Evolutionary conservation across 2,797 vertebrate genomes (phyloP).

Genomic region (Sparidentex hasta): DNA sequence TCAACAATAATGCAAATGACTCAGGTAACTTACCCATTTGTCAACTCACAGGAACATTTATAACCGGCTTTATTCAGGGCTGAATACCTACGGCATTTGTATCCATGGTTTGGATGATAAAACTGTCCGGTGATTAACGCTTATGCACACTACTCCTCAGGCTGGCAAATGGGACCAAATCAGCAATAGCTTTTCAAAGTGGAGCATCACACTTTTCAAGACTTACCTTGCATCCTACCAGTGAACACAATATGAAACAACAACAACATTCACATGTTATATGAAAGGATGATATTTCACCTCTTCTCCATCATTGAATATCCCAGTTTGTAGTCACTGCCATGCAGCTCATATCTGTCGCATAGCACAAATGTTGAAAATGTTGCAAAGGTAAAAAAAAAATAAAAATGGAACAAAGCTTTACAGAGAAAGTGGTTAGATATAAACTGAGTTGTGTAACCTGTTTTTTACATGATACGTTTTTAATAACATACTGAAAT

Average conservation of each 20-base stretch:
- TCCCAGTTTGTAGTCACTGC: too few relatives aligned
- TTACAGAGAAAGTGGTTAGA: too few relatives aligned
- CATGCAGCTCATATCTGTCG: too few relatives aligned
- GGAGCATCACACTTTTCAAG: neutral
- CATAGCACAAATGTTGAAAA: neutral
- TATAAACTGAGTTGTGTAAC: neutral
- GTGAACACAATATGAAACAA: neutral
- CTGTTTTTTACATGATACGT: neutral
- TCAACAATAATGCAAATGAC: slow-evolving; percentile 3
- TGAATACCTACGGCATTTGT: neutral
- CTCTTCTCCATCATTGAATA: too few relatives aligned
- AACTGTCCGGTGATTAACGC: neutral
- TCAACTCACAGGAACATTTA: neutral
- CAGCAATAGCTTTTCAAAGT: neutral
- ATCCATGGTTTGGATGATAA: neutral
- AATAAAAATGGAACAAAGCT: too few relatives aligned
- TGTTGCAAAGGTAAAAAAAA: too few relatives aligned
- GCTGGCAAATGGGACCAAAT: neutral
- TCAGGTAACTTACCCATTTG: neutral
- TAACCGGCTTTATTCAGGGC: neutral
- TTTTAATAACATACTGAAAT: neutral
- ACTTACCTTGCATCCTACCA: neutral
- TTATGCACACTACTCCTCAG: neutral
- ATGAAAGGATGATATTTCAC: too few relatives aligned
- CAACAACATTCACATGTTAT: too few relatives aligned